These are phyloP conservation scores for Apis florea DNA, from an alignment of 1,140 invertebrate genomes.

Conservation along the genomic window DNA sequence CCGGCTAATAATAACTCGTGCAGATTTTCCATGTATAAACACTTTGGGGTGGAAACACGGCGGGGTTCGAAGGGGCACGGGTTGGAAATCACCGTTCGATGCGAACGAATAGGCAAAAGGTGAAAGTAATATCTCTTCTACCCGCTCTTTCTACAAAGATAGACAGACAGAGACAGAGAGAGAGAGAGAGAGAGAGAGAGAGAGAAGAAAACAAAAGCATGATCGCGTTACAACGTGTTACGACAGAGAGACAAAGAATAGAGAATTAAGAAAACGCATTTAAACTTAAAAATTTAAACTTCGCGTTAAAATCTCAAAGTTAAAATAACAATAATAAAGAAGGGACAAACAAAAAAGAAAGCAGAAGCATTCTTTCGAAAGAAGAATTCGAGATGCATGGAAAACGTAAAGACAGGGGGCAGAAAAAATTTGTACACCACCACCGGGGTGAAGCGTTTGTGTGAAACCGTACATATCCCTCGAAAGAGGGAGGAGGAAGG, in stretches of 20 bases:
- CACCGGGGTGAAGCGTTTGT: not conserved
- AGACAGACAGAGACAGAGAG: not conserved
- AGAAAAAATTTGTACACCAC: conserved; percentile 1
- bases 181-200: too few species aligned
- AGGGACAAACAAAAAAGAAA: not conserved
- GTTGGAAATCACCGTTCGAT: not conserved
- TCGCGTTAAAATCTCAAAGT: not conserved
- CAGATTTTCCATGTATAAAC: conserved; percentile 22
- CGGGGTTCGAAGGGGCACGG: not conserved
- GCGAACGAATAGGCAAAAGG: not conserved
- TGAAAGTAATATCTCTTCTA: not conserved
- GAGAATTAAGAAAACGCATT: not conserved
- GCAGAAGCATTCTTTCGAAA: too few species aligned
- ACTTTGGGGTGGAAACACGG: not conserved
- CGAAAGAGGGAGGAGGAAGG: conserved; percentile 1
- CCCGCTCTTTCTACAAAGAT: not conserved
- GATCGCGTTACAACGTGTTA: not conserved
- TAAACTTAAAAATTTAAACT: too few species aligned
- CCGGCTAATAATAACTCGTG: conserved; percentile 19
- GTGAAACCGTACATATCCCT: conserved; percentile 30
- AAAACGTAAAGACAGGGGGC: not conserved
- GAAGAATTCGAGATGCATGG: not conserved
- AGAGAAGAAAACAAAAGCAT: not conserved
- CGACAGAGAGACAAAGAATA: not conserved
- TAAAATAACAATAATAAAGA: not conserved